phyloP scores from a whole-genome alignment of 2,888 invertebrate genomes.

The Luperina nickerlii region DNA sequence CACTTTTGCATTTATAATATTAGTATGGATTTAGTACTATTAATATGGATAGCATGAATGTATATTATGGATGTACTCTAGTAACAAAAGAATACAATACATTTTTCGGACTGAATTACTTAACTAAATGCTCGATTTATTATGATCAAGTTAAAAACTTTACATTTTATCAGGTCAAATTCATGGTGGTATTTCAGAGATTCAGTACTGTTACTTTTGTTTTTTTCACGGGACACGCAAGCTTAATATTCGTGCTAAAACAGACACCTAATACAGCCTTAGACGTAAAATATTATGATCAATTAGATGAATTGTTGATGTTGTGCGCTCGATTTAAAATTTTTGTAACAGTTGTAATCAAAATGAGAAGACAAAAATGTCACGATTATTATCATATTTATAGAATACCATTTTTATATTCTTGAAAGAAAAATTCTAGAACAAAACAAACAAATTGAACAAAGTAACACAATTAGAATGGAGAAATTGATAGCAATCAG shows the following conservation, averaged over 20 bases:
- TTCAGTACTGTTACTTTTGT: background rate
- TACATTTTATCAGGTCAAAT: background rate
- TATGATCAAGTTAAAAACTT: background rate
- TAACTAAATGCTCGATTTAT: background rate
- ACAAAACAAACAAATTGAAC: background rate
- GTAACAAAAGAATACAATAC: background rate
- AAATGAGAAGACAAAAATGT: background rate
- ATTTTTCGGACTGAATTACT: background rate
- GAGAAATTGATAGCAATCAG: background rate
- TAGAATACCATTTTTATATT: background rate
- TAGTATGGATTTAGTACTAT: background rate
- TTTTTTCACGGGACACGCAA: background rate
- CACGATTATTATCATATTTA: background rate
- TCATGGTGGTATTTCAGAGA: background rate
- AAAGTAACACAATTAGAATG: background rate
- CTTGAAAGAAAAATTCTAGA: background rate
- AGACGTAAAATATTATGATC: too few relatives aligned
- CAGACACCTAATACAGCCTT: too few relatives aligned
- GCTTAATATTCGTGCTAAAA: background rate
- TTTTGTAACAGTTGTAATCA: background rate
- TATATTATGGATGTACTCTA: background rate
- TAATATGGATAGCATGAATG: background rate
- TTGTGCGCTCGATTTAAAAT: background rate
- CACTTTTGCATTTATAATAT: too few relatives aligned
- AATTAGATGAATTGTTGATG: too few relatives aligned